Base-by-base conservation (phyloP, 2,888 invertebrate genomes). In the Chymomyza fuscimana region DNA sequence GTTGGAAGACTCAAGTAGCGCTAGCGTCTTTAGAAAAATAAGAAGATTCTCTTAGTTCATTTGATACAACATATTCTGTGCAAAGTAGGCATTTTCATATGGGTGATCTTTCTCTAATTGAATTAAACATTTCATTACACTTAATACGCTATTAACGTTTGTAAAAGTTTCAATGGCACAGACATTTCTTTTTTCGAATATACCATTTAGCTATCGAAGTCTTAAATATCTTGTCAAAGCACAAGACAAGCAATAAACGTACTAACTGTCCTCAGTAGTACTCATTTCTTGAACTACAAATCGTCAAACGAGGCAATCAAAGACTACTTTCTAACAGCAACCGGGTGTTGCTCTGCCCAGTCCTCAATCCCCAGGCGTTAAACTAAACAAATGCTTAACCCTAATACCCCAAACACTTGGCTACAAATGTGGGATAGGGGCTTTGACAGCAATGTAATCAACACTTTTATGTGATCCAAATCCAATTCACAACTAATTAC, bases 401-500 rank as follows among this genome's bases (percentile, higher is more conserved):
- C 69, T 79, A 82, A 84, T 84, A 70, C 78, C 78, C 71, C 56
- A 19, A 19, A 58, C 40, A 46, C 40, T 58, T 22, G 58, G 58
- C 58, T 25, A 19, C 58, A 29, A 58, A 12, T 25, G 58, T 12
- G 40, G 40, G 12, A 46, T 12, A 12, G 10, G 40, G 40, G 40
- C 40, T 46, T 46, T 12, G 40, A 46, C 16, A 19, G 16, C 52
- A 58, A 22, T 77, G 80, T 80, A 83, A 83, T 85, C 87, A 83
- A 83, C 83, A 87, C 83, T 84, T 84, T 87, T 84, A 84, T 87
- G 83, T 84, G 83, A 84, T 84, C 83, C 74, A 80, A 79, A 79
- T 79, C 79, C 83, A 84, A 83, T 83, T 87, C 83, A 87, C 83
- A 85, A 87, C 87, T 84, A 84, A 84, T 84, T 84, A 84, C 78